A percentile compares a stretch with the other conserved stretches of the same genome.
These are phyloP conservation scores for Eupeodes latifasciatus DNA, from an alignment of 2,888 invertebrate species.

Conservation along the genomic window DNA sequence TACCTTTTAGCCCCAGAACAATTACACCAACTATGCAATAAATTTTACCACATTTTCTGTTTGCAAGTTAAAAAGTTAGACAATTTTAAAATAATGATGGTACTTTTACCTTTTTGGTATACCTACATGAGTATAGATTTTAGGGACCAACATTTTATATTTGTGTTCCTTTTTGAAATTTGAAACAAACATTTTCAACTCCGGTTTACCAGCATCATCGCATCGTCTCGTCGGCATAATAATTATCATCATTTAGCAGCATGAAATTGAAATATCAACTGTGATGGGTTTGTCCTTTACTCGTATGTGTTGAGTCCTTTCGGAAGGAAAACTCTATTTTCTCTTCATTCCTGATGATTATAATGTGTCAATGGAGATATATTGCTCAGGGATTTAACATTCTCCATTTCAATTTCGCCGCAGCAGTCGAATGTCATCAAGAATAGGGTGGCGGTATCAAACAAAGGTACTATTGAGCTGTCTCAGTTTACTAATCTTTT, in stretches of 20 bases:
- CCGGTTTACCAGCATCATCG: neutral
- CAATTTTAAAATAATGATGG: constrained; percentile 49
- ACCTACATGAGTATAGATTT: too few species aligned
- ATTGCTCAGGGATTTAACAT: constrained; percentile 25
- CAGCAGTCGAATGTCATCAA: constrained; percentile 21
- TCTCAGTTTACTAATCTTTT: constrained; percentile 15
- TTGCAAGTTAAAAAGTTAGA: constrained; percentile 47
- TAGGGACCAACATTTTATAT: constrained; percentile 37
- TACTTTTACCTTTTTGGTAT: neutral
- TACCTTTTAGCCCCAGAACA: constrained; percentile 52
- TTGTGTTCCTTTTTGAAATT: neutral
- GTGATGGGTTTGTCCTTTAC: constrained; percentile 35
- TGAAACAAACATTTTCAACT: constrained; percentile 4
- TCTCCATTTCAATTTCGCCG: constrained; percentile 29
- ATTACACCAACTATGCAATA: constrained; percentile 54
- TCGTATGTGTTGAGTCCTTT: constrained; percentile 3
- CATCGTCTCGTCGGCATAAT: neutral
- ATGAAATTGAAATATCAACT: constrained; percentile 67
- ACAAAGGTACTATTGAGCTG: neutral
- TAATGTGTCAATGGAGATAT: constrained; percentile 52
- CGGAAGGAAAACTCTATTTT: neutral
- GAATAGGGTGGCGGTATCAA: too few species aligned
- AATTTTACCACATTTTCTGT: constrained; percentile 53
- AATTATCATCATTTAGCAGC: constrained; percentile 46
- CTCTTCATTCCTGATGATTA: neutral